Evolutionary conservation across 2,113 vertebrate species (phyloP), one percentile per base, ranked within the genome.

Genomic region (Conger conger): DNA sequence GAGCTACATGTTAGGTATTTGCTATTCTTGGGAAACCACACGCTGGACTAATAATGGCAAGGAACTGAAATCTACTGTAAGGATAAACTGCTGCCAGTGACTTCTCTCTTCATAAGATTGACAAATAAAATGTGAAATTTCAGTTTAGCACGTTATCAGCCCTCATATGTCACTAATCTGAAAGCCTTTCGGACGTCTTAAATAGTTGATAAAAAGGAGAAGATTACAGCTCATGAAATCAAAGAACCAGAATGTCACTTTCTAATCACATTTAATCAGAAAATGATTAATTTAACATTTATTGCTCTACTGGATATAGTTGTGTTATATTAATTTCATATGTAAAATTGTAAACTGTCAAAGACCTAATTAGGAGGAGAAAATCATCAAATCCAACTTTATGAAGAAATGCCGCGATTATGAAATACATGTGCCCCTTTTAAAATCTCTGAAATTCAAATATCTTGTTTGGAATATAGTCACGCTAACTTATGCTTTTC

Each of bases 401-500:
- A 45, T 42, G 78, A 91, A 90, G 86, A 86, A 87, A 88, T 92
- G 92, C 91, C 93, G 92, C 88, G 88, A 87, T 91, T 88, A 68
- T 63, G 33, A 85, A 79, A 92, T 94, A 94, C 93, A 93, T 94
- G 93, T 94, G 93, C 94, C 93, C 92, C 91, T 94, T 93, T 90
- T 80, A 63, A 17, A 84, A 18, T 57, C 36, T 76, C 80, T 89
- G 82, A 82, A 79, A 36, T 76, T 42, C 42, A 20, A 23, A 20
- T 79, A n/a, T n/a, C n/a, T 76, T 17, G 20, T 35, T 78, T 85
- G 23, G 68, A 30, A 42, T 76, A 73, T 81, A 40, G 76, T 36
- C 73, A 17, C 3, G 68, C n/a, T 42, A n/a, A 45, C 35, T 60
- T 42, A 37, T 18, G 68, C 80, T 81, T 57, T 18, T 38, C n/a